Percentiles rank a stretch among this genome's conserved stretches.
phyloP scores from a whole-genome alignment of 2,797 vertebrate genomes.

The Melanotaenia trifasciata region DNA sequence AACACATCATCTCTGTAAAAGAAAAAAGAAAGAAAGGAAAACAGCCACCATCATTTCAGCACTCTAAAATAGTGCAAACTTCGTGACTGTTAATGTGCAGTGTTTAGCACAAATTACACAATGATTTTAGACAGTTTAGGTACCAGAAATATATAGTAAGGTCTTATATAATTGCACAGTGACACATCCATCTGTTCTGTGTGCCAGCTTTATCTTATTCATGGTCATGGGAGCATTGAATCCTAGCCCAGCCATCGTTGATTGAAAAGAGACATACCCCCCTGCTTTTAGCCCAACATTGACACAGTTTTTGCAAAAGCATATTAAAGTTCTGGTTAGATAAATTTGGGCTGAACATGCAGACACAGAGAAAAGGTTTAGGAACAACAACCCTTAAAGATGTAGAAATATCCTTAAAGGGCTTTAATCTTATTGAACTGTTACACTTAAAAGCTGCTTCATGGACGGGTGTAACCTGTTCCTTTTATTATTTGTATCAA shows the following conservation, averaged over 20 bases:
- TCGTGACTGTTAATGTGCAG: neutral
- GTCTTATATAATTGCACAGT: neutral
- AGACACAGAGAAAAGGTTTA: neutral
- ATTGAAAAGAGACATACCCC: too few relatives aligned
- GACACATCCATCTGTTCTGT: too few relatives aligned
- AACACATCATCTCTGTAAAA: conserved; percentile 41
- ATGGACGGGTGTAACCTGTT: neutral
- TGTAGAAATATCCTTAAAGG: neutral
- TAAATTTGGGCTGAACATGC: neutral
- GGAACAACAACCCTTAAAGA: neutral
- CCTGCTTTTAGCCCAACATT: too few relatives aligned
- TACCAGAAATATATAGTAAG: neutral
- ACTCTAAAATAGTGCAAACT: conserved; percentile 16
- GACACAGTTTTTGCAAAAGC: neutral
- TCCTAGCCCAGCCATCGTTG: too few relatives aligned
- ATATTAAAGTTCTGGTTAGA: neutral
- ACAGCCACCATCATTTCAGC: conserved; percentile 37
- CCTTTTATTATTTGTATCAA: neutral
- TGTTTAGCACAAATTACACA: neutral
- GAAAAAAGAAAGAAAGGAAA: neutral
- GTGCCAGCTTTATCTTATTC: too few relatives aligned
- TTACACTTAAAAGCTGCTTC: neutral
- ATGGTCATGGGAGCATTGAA: too few relatives aligned
- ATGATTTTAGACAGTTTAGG: too few relatives aligned
- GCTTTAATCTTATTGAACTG: neutral